A percentile compares a stretch with the other conserved stretches of the same genome.
Conservation (phyloP, 1,140 invertebrate species). For the Kradibia gibbosae region DNA sequence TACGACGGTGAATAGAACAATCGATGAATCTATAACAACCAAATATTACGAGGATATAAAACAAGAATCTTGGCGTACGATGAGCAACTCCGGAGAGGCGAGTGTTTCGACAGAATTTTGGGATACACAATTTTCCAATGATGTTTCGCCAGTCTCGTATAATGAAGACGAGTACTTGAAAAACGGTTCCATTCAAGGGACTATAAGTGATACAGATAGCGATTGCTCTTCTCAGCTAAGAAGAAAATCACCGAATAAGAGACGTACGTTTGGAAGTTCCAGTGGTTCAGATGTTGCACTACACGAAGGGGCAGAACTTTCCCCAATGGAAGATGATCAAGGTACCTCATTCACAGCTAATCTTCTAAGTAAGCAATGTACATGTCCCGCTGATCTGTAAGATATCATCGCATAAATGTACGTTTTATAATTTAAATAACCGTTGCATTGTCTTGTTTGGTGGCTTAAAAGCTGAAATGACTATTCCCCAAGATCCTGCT, state of each 20-base stretch:
- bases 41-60: slow-evolving; percentile 52
- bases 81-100: slow-evolving; percentile 51
- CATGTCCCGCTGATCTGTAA: slow-evolving; percentile 64
- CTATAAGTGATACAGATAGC: slow-evolving; percentile 68
- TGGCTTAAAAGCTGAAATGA: neutral
- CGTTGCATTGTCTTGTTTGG: slow-evolving; percentile 23
- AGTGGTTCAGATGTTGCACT: slow-evolving; percentile 78
- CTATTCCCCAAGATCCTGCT: neutral
- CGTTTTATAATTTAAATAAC: slow-evolving; percentile 12
- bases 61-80: slow-evolving; percentile 57
- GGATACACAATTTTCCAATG: slow-evolving; percentile 66
- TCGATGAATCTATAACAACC: slow-evolving; percentile 46
- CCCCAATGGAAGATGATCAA: slow-evolving; percentile 73
- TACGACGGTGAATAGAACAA: neutral
- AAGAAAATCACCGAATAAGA: slow-evolving; percentile 65
- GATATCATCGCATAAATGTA: slow-evolving; percentile 33
- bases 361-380: slow-evolving; percentile 73
- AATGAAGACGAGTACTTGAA: slow-evolving; percentile 62
- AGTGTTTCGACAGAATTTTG: slow-evolving; percentile 60
- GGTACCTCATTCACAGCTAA: slow-evolving; percentile 70
- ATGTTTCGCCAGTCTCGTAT: slow-evolving; percentile 67
- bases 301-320: slow-evolving; percentile 75
- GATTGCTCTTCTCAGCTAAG: slow-evolving; percentile 61
- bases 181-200: slow-evolving; percentile 61
- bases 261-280: slow-evolving; percentile 75